These are phyloP conservation scores for Sphaerophoria taeniata DNA, from an alignment of 2,888 invertebrate species.

Conservation along the genomic window DNA sequence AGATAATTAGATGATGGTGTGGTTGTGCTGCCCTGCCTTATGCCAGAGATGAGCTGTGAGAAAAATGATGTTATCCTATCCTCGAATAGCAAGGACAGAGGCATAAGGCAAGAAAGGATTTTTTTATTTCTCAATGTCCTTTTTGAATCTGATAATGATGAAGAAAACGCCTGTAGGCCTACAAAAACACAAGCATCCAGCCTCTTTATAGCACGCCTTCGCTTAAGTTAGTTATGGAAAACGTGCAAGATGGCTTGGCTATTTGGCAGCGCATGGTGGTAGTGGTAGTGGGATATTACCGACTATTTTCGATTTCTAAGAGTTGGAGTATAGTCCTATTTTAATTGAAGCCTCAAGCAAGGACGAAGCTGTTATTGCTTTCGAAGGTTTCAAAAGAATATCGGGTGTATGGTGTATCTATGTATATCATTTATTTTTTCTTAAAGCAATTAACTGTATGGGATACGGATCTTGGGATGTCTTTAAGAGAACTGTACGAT, in stretches of 20 bases:
- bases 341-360: slow-evolving; percentile 65
- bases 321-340: slow-evolving; percentile 47
- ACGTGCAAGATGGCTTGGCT: slow-evolving; percentile 13
- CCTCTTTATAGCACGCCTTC: slow-evolving; percentile 6
- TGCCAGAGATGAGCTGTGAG: slow-evolving; percentile 8
- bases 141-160: slow-evolving; percentile 40
- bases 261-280: slow-evolving; percentile 32
- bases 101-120: slow-evolving; percentile 25
- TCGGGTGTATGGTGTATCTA: too few species aligned
- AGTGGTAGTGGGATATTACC: too few species aligned
- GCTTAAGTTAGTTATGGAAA: slow-evolving; percentile 27
- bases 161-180: slow-evolving; percentile 53
- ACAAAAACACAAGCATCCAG: slow-evolving; percentile 28
- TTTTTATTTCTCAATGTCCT: slow-evolving; percentile 12
- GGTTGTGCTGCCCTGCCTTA: slow-evolving; percentile 49
- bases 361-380: slow-evolving; percentile 54
- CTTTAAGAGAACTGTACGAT: not conserved
- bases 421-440: slow-evolving; percentile 1
- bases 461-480: slow-evolving; percentile 17
- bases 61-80: too few species aligned
- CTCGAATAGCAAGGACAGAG: too few species aligned
- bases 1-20: slow-evolving; percentile 70
- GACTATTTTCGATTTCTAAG: too few species aligned
- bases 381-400: slow-evolving; percentile 48
- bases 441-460: slow-evolving; percentile 53